These are phyloP conservation scores for Drosophila serrata DNA, from an alignment of 1,140 invertebrate genomes.

Conservation along the genomic window DNA sequence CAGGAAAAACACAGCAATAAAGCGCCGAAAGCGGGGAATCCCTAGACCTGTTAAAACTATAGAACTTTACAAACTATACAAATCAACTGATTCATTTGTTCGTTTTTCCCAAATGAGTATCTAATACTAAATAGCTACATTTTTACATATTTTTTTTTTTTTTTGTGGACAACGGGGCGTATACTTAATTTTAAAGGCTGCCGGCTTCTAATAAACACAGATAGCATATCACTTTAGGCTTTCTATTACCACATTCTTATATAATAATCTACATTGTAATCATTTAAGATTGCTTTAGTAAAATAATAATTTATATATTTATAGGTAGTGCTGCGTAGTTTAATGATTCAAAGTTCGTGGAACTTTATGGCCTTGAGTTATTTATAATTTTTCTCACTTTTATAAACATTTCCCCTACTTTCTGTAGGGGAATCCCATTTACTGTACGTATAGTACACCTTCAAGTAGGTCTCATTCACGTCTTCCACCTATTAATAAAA, in stretches of 20 bases:
- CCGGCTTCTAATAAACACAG: not conserved
- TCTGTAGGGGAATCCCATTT: too few species aligned
- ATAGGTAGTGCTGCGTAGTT: not conserved
- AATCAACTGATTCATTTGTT: too few species aligned
- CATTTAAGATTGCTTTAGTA: not conserved
- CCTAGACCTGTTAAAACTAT: not conserved
- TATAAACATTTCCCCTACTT: not conserved
- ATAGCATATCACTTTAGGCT: constrained; percentile 10
- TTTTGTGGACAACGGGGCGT: not conserved
- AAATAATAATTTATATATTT: not conserved
- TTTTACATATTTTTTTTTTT: not conserved
- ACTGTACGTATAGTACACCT: not conserved
- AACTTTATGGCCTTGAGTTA: too few species aligned
- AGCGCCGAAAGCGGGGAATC: not conserved
- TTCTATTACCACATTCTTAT: not conserved
- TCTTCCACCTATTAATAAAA: not conserved
- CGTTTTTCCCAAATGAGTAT: too few species aligned
- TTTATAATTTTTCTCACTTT: not conserved
- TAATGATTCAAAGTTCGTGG: too few species aligned
- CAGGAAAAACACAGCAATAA: not conserved
- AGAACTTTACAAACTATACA: not conserved
- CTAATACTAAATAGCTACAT: too few species aligned
- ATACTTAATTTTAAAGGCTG: constrained; percentile 8
- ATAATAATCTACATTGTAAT: constrained; percentile 1
- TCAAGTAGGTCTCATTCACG: not conserved